Base-by-base conservation (phyloP, 2,113 vertebrate species). In the Solea senegalensis region DNA sequence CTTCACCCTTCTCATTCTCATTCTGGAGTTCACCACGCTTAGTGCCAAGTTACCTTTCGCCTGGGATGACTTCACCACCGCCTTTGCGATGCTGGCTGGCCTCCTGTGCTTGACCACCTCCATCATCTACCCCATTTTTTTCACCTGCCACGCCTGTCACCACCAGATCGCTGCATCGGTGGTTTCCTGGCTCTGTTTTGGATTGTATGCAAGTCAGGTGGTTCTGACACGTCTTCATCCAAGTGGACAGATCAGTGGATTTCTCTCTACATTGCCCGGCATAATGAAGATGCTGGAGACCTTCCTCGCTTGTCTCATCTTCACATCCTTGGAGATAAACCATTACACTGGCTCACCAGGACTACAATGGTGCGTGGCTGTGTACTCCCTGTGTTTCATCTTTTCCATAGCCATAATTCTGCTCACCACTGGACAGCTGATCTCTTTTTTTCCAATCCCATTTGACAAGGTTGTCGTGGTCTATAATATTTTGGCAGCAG, bases 221-320 rank as follows among this genome's bases (percentile, higher is more conserved):
- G 92, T 83, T 0, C 76, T 96, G 5, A 94, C 90, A 5, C 85
- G 87, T 0, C 89, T 93, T 59, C 93, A 69, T 58, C 94, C 93
- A 0, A 90, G 90, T 0, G 95, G 89, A 26, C 44, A 97, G 79
- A 82, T 90, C 80, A 95, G 87, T 13, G 95, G 95, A 9, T 96
- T 97, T 85, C 93, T 97, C 46, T 94, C 94, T 54, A 95, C 95
- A 0, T 14, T 94, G 34, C 94, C 95, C 0, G 96, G 96, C 0
- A 92, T 96, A 14, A 92, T 97, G 74, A 97, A 97, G 89, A 95
- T 97, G 58, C 88, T 97, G 1, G 95, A 97, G 71, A 89, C 90
- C 43, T 96, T 95, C 0, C 54, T 96, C 40, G 93, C 95, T 14
- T 96, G 95, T 49, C 91, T 97, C 16, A 96, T 96, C 86, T 96